These are phyloP conservation scores for Pelecanoides urinatrix DNA, from an alignment of 2,113 vertebrate species.

Conservation along the genomic window DNA sequence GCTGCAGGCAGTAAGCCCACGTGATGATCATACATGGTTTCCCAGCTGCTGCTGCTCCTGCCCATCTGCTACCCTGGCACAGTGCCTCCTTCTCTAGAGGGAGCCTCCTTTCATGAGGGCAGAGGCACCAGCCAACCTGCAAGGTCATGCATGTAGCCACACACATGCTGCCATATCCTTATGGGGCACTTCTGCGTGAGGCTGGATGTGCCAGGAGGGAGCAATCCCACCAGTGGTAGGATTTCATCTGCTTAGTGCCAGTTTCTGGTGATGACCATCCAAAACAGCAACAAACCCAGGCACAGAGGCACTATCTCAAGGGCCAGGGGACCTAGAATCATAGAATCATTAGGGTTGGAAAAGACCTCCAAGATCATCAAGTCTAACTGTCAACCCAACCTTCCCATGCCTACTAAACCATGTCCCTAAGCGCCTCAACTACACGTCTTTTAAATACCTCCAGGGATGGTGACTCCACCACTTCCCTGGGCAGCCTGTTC, in stretches of 20 bases:
- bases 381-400: no score
- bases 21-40: slow-evolving; percentile 34
- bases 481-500: no score
- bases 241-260: not conserved
- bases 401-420: no score
- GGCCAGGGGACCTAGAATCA: not conserved
- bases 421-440: no score
- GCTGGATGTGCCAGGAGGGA: not conserved
- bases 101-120: not conserved
- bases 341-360: no score
- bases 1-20: not conserved
- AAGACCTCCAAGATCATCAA: no score
- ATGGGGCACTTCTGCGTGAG: not conserved
- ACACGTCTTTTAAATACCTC: no score
- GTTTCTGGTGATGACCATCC: not conserved
- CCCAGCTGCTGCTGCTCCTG: slow-evolving; percentile 47
- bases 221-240: not conserved
- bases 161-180: fast-evolving
- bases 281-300: not conserved
- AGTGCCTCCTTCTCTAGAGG: slow-evolving; percentile 13
- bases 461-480: no score
- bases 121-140: not conserved
- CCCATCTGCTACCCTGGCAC: slow-evolving; percentile 68
- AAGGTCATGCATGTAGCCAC: not conserved
- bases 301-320: not conserved